Evolutionary conservation across 2,797 vertebrate genomes (phyloP).

Genomic region (Margarornis squamiger): DNA sequence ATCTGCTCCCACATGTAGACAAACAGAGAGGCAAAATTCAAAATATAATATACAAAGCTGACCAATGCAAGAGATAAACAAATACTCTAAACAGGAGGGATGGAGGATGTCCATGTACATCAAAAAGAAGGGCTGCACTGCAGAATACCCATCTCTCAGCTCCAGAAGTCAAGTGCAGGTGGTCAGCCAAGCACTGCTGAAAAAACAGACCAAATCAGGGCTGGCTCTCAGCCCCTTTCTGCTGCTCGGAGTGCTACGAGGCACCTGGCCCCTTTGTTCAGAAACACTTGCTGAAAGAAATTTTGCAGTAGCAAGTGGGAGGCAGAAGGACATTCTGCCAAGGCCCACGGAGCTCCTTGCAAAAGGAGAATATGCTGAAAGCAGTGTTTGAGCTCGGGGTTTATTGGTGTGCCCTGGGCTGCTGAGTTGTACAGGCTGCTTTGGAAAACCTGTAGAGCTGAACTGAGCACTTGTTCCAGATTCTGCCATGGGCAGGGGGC

Average conservation of each 20-base stretch:
- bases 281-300: not conserved
- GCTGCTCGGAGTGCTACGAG: not conserved
- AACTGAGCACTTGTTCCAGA: conserved; percentile 21
- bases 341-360: not conserved
- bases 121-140: not conserved
- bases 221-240: not conserved
- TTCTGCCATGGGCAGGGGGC: conserved; percentile 37
- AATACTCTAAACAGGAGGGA: not conserved
- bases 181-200: not conserved
- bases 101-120: not conserved
- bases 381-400: conserved; percentile 3
- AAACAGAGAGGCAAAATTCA: not conserved
- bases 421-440: conserved; percentile 13
- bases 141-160: not conserved
- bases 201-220: not conserved
- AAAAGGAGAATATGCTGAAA: not conserved
- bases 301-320: conserved; percentile 18
- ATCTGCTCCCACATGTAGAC: not conserved
- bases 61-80: not conserved
- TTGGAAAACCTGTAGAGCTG: conserved; percentile 45
- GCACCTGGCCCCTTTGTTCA: not conserved
- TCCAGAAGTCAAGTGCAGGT: not conserved
- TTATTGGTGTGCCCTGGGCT: conserved; percentile 28
- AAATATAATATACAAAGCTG: not conserved
- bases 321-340: conserved; percentile 19